Percentiles rank a stretch among this genome's conserved stretches.
Evolutionary conservation across 1,140 invertebrate genomes (phyloP).

Genomic region (Drosophila persimilis): DNA sequence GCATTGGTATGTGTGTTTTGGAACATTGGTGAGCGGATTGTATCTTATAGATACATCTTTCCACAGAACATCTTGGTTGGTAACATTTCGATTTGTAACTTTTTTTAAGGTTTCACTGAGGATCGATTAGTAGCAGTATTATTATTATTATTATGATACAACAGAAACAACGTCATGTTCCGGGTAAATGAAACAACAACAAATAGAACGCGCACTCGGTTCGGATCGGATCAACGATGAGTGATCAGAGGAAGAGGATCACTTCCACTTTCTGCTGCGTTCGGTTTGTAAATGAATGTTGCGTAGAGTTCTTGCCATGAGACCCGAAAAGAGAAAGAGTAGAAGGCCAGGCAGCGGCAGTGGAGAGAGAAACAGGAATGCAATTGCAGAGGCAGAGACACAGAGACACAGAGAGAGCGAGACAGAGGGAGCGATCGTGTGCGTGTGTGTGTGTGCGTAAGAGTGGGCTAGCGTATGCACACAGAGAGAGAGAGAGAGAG

Average conservation of each 20-base stretch:
- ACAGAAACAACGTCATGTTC: slow-evolving; percentile 43
- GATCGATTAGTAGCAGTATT: slow-evolving; percentile 9
- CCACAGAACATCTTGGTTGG: slow-evolving; percentile 28
- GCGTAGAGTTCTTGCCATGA: slow-evolving; percentile 63
- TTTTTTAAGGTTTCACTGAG: slow-evolving; percentile 14
- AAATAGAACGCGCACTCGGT: slow-evolving; percentile 19
- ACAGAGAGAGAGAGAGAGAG: slow-evolving; percentile 14
- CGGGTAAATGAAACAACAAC: not conserved
- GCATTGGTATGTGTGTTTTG: slow-evolving; percentile 44
- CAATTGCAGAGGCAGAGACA: slow-evolving; percentile 53
- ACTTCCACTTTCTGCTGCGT: slow-evolving; percentile 79
- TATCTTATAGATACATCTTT: slow-evolving; percentile 46
- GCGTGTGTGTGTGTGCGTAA: slow-evolving; percentile 10
- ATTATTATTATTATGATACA: slow-evolving; percentile 10
- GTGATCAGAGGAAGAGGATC: slow-evolving; percentile 42
- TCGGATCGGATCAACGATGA: slow-evolving; percentile 28
- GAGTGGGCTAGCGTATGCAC: slow-evolving; percentile 52
- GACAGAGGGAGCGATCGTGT: slow-evolving; percentile 18
- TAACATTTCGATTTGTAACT: too few species aligned
- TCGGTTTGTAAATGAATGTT: slow-evolving; percentile 80
- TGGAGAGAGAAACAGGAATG: slow-evolving; percentile 59
- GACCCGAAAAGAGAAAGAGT: slow-evolving; percentile 35
- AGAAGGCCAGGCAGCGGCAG: slow-evolving; percentile 42
- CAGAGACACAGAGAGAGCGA: slow-evolving; percentile 8
- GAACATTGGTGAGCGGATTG: slow-evolving; percentile 38